A percentile compares a stretch with the other conserved stretches of the same genome.
These are phyloP conservation scores for Anomalospiza imberbis DNA, from an alignment of 2,797 vertebrate species.

Conservation along the genomic window DNA sequence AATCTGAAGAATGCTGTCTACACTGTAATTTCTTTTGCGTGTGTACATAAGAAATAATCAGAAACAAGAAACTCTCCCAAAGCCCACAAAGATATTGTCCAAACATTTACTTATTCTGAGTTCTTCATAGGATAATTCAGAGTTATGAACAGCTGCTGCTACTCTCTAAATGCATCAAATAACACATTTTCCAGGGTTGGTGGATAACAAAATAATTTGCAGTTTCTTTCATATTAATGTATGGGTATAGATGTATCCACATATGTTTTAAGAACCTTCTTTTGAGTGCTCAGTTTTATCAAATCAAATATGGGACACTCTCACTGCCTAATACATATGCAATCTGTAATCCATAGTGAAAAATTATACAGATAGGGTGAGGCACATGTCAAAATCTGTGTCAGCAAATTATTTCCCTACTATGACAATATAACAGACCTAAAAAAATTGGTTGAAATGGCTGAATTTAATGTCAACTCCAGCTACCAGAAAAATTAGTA, in stretches of 20 bases:
- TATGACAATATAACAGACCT: not conserved
- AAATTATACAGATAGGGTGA: not conserved
- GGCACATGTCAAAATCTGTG: not conserved
- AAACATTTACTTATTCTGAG: not conserved
- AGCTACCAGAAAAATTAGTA: not conserved
- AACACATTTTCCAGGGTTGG: not conserved
- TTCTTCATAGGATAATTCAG: not conserved
- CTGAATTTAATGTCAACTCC: not conserved
- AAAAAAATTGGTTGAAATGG: not conserved
- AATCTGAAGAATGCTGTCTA: not conserved
- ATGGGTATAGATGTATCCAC: not conserved
- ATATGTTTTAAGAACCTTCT: not conserved
- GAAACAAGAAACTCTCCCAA: not conserved
- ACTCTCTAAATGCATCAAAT: not conserved
- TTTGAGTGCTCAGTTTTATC: not conserved
- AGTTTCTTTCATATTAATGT: not conserved
- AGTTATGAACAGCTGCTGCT: not conserved
- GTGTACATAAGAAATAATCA: not conserved
- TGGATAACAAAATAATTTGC: not conserved
- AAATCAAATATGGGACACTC: not conserved
- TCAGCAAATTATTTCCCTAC: not conserved
- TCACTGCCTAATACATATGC: not conserved
- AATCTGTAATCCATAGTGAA: not conserved
- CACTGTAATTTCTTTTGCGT: accelerated
- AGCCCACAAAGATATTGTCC: not conserved